Evolutionary conservation across 92 coral and sea anemone genomes (phyloP), one percentile per base, ranked within the genome.

Genomic region (Palythoa grandiflora): DNA sequence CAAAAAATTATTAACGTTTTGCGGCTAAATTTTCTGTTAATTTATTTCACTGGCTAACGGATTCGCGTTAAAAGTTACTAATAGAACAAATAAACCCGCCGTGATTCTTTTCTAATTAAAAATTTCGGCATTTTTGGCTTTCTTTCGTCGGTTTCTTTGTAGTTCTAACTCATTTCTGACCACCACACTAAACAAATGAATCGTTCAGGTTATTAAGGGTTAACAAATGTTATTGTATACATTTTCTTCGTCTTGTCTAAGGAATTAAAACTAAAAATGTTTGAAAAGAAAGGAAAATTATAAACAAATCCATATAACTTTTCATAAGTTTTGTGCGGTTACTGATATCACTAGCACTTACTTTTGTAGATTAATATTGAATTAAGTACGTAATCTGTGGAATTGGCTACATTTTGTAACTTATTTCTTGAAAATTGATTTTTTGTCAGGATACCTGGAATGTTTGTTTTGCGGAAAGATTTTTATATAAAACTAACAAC

Each of bases 81-180:
- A 81, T 65, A 47, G 6, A 81, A 68, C 86, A 65, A 81, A 66
- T 74, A 81, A 66, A 81, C 60, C 86, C 44, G 44, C 7, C 86
- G 21, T 16, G 75, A 81, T 66, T 81, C 76, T 81, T 81, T 81
- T 81, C 75, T 81, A 81, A 81, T 81, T 81, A 81, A 81, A 80
- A 81, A 59, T 65, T 66, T 81, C 86, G 86, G 86, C 86, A 81
- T 78, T 81, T 66, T 11, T 21, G 17, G 36, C 65, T 81, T 81
- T 53, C 19, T 35, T 68, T 54, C 2, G 86, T 81, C 86, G 86
- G 86, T 66, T 19, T 68, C 86, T 81, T 81, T 81, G 86, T 65
- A 66, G 55, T 66, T 66, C 75, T 38, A 66, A 81, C 86, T 60
- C 66, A 39, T 66, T 66, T 81, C 75, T 66, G 21, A 63, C 84